Evolutionary conservation across 1,140 invertebrate species (phyloP).

Genomic region (Formica selysi): DNA sequence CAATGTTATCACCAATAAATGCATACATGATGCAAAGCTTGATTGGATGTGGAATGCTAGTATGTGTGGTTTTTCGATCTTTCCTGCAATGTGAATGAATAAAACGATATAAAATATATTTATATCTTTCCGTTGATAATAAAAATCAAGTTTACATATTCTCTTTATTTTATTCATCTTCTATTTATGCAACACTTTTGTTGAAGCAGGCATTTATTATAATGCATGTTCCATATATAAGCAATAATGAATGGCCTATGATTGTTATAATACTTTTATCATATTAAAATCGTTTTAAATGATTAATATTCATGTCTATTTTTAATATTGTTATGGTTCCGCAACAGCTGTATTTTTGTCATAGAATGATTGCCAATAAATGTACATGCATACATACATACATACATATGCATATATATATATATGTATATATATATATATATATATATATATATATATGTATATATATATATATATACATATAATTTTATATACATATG

Average conservation of each 20-base stretch:
- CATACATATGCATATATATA: neutral
- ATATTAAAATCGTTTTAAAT: slow-evolving; percentile 14
- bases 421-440: neutral
- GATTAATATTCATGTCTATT: neutral
- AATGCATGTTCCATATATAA: slow-evolving; percentile 21
- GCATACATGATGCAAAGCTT: slow-evolving; percentile 28
- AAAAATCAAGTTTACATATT: slow-evolving; percentile 29
- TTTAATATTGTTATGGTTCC: slow-evolving; percentile 13
- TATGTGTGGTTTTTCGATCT: slow-evolving; percentile 30
- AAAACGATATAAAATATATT: slow-evolving; percentile 44
- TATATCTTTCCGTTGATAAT: neutral
- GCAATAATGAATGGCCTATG: neutral
- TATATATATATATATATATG: neutral
- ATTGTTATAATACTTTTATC: slow-evolving; percentile 8
- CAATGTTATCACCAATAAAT: slow-evolving; percentile 47
- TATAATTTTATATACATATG: neutral
- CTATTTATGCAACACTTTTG: slow-evolving; percentile 19
- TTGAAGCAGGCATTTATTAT: slow-evolving; percentile 8
- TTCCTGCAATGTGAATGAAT: slow-evolving; percentile 55
- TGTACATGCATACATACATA: neutral
- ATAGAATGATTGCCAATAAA: slow-evolving; percentile 18
- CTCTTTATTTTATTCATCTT: neutral
- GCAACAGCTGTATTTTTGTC: neutral
- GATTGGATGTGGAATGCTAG: slow-evolving; percentile 47
- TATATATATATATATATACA: neutral